Percentiles rank a stretch among this genome's conserved stretches.
phyloP scores from a whole-genome alignment of 2,888 invertebrate genomes.

The Myopa tessellatipennis region DNA sequence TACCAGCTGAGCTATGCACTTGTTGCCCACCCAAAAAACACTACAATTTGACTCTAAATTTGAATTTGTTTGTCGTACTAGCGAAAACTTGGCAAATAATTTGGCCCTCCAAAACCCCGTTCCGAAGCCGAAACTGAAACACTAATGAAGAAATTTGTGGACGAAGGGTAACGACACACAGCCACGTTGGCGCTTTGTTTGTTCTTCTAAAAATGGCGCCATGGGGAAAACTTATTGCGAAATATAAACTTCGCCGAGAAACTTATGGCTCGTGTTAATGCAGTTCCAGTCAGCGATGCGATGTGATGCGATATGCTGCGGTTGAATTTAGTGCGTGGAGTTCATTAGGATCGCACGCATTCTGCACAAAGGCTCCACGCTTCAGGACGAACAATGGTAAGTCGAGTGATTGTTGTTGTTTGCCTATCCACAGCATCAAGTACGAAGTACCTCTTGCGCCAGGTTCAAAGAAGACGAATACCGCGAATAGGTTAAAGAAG shows the following conservation, averaged over 20 bases:
- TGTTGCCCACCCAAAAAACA: no score
- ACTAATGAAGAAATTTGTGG: background rate
- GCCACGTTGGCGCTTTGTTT: background rate
- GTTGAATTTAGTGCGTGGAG: conserved; percentile 21
- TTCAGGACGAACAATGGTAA: conserved; percentile 5
- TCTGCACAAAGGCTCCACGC: conserved; percentile 16
- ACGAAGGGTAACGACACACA: no score
- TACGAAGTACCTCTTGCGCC: background rate
- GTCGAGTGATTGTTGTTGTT: conserved; percentile 10
- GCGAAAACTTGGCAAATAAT: no score
- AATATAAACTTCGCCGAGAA: conserved; percentile 10
- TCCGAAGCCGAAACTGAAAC: no score
- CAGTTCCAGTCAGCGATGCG: conserved; percentile 16
- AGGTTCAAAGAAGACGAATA: background rate
- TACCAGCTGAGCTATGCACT: no score
- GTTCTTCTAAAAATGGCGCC: conserved; percentile 15
- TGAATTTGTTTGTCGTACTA: no score
- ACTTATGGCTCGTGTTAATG: conserved; percentile 17
- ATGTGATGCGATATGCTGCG: conserved; percentile 12
- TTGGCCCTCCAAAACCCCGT: no score
- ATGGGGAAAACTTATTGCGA: conserved; percentile 22
- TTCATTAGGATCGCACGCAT: conserved; percentile 32
- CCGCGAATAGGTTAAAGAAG: background rate
- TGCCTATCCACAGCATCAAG: background rate
- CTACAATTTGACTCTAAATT: no score